Conservation (phyloP, 37 sponge, comb jelly and placozoan species). For the Spongilla lacustris region DNA sequence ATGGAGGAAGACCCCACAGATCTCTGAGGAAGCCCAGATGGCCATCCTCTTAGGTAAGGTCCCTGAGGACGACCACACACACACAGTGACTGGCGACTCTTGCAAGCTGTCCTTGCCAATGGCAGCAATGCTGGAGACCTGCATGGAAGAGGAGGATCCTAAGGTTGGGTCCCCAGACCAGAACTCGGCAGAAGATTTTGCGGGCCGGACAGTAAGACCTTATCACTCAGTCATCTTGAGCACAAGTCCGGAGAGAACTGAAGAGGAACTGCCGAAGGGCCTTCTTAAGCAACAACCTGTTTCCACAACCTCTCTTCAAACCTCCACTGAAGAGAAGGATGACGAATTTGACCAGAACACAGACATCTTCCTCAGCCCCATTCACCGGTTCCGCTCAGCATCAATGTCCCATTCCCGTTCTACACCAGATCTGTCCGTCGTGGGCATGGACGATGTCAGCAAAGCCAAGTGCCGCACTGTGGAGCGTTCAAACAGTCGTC, state of each 20-base stretch:
- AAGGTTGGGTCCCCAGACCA: neutral
- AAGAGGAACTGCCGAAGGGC: neutral
- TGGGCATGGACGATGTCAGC: neutral
- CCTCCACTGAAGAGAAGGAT: neutral
- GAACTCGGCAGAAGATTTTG: neutral
- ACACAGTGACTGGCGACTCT: neutral
- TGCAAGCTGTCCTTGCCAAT: neutral
- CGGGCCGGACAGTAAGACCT: neutral
- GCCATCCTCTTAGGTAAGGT: slow-evolving; percentile 21
- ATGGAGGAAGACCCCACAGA: slow-evolving; percentile 39
- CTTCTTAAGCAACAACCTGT: neutral
- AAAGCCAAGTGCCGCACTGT: slow-evolving; percentile 20
- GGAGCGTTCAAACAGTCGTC: slow-evolving; percentile 42
- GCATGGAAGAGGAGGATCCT: slow-evolving; percentile 36
- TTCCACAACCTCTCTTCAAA: slow-evolving; percentile 12
- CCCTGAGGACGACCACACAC: slow-evolving; percentile 13
- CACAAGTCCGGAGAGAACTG: neutral
- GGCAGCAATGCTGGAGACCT: slow-evolving; percentile 24
- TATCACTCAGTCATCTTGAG: neutral
- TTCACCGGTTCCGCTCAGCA: slow-evolving; percentile 20
- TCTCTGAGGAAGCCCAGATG: slow-evolving; percentile 29
- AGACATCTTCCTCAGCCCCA: neutral
- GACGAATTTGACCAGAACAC: neutral
- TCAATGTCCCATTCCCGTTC: slow-evolving; percentile 48
- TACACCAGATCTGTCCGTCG: slow-evolving; percentile 48